Conservation (phyloP, 2,888 invertebrate genomes). For the Mantis religiosa region DNA sequence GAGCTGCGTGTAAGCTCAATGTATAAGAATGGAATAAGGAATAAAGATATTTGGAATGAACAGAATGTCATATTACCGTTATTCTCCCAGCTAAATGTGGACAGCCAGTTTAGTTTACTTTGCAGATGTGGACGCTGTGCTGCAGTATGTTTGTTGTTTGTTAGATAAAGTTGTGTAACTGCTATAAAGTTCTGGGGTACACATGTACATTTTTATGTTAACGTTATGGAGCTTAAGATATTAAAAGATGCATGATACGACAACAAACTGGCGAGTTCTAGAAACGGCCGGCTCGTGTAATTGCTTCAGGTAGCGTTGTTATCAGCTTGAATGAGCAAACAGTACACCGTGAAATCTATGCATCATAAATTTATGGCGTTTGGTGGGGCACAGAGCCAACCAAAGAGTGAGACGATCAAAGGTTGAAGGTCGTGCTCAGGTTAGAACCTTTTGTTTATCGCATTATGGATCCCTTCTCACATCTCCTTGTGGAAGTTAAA, state of each 20-base stretch:
- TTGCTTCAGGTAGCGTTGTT: not conserved
- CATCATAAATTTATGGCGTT: not conserved
- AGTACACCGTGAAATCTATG: not conserved
- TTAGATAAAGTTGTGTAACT: not conserved
- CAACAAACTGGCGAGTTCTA: not conserved
- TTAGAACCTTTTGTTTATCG: not conserved
- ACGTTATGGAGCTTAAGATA: not conserved
- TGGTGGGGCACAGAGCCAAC: not conserved
- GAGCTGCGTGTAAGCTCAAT: too few relatives aligned
- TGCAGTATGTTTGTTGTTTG: not conserved
- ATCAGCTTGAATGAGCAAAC: not conserved
- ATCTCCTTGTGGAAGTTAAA: not conserved
- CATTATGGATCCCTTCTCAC: not conserved
- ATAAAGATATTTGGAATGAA: too few relatives aligned
- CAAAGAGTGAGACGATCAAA: not conserved
- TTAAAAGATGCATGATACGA: not conserved
- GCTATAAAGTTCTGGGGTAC: not conserved
- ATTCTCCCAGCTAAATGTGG: too few relatives aligned
- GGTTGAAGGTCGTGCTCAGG: not conserved
- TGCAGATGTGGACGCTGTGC: too few relatives aligned
- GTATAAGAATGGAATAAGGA: too few relatives aligned
- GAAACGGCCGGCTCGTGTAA: not conserved
- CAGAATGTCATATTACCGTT: too few relatives aligned
- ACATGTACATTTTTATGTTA: not conserved
- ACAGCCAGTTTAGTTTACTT: too few relatives aligned